Conservation (phyloP, 2,888 invertebrate genomes). For the Pseudococcus viburni region DNA sequence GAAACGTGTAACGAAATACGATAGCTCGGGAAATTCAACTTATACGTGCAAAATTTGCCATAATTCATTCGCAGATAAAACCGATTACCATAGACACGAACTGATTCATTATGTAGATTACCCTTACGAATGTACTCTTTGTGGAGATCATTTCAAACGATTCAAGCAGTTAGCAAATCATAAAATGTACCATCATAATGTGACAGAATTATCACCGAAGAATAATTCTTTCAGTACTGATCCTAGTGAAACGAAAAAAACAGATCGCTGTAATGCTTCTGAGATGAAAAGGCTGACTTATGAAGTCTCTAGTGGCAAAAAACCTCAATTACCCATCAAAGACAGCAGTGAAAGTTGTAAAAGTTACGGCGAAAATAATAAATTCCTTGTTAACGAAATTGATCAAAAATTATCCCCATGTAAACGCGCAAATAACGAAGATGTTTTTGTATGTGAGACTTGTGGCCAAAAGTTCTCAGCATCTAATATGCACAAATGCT, state of each 20-base stretch:
- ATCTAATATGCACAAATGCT: slow-evolving; percentile 30
- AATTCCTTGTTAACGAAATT: neutral
- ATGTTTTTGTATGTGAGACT: neutral
- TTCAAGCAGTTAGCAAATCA: slow-evolving; percentile 24
- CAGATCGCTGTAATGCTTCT: neutral
- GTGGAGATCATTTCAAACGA: slow-evolving; percentile 1
- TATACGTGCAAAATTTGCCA: slow-evolving; percentile 17
- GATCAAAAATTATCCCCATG: neutral
- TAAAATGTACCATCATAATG: neutral
- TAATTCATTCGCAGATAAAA: neutral
- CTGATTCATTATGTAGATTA: slow-evolving; percentile 24
- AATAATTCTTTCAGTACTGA: neutral
- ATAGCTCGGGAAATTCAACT: neutral
- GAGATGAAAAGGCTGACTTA: neutral
- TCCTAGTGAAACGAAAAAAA: neutral
- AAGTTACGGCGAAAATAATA: neutral
- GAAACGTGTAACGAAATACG: neutral
- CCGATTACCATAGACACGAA: slow-evolving; percentile 36
- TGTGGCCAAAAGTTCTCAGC: slow-evolving; percentile 8
- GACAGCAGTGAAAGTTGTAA: neutral
- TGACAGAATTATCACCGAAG: neutral
- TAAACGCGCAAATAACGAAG: neutral
- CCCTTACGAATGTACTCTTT: slow-evolving; percentile 26
- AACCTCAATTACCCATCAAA: neutral
- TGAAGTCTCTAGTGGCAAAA: neutral